These are phyloP conservation scores for Brenthis ino DNA, from an alignment of 2,888 invertebrate genomes.

Conservation along the genomic window DNA sequence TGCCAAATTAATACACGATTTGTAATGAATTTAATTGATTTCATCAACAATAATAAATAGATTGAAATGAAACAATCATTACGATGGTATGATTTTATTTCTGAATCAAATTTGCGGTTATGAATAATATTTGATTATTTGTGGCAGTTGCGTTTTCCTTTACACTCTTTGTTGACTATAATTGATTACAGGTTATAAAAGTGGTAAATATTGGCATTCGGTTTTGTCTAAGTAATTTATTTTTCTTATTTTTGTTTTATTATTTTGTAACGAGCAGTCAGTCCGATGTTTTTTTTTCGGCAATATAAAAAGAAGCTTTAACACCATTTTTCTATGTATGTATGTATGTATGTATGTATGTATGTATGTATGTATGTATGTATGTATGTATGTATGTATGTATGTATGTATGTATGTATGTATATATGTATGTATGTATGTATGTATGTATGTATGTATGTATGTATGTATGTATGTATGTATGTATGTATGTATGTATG, in stretches of 20 bases:
- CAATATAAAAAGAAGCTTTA: too few relatives aligned
- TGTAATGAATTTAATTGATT: constrained; percentile 25
- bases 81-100: constrained; percentile 31
- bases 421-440: too few relatives aligned
- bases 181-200: background rate
- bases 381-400: too few relatives aligned
- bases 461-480: too few relatives aligned
- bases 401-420: too few relatives aligned
- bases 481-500: too few relatives aligned
- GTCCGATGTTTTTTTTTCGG: too few relatives aligned
- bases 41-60: constrained; percentile 29
- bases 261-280: too few relatives aligned
- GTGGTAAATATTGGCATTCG: background rate
- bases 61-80: constrained; percentile 33
- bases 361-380: too few relatives aligned
- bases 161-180: background rate
- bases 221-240: background rate
- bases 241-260: background rate
- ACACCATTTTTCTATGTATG: too few relatives aligned
- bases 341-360: too few relatives aligned
- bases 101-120: constrained; percentile 37
- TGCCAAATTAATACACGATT: constrained; percentile 23
- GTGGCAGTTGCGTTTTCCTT: constrained; percentile 28
- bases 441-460: too few relatives aligned
- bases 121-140: constrained; percentile 35